A percentile compares a stretch with the other conserved stretches of the same genome.
Conservation (phyloP, 2,113 vertebrate genomes). For the Tachysurus fulvidraco region DNA sequence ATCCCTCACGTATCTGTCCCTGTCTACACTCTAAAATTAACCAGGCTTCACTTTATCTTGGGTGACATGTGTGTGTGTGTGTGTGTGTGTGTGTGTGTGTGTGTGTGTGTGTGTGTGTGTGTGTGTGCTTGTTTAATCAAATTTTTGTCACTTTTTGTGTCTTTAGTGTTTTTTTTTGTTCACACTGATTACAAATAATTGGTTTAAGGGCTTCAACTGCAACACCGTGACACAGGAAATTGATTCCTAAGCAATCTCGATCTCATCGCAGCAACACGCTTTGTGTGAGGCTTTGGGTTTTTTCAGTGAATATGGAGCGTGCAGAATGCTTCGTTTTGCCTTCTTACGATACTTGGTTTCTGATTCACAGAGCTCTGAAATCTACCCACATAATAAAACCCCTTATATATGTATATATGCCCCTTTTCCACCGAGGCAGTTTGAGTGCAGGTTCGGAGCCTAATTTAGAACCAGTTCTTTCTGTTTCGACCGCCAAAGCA, state of each 20-base stretch:
- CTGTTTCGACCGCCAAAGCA: too few relatives aligned
- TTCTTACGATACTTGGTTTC: neutral
- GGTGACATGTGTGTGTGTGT: neutral
- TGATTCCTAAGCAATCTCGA: neutral
- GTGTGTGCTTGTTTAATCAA: neutral
- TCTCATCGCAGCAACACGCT: neutral
- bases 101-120: slow-evolving; percentile 14
- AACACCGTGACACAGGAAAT: neutral
- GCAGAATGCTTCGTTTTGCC: neutral
- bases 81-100: slow-evolving; percentile 2
- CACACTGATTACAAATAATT: neutral
- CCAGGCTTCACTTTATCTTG: neutral
- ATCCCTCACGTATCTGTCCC: slow-evolving; percentile 12
- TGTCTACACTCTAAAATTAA: slow-evolving; percentile 25
- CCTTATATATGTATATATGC: neutral
- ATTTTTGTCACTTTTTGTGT: neutral
- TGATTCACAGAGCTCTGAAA: neutral
- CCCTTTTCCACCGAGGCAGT: too few relatives aligned
- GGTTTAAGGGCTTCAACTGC: neutral
- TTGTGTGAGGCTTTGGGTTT: neutral
- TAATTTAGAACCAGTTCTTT: too few relatives aligned
- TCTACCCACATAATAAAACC: neutral
- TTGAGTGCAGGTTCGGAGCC: too few relatives aligned
- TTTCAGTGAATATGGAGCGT: neutral
- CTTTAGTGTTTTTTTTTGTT: neutral